Base-by-base conservation (phyloP, 2,888 invertebrate species). In the Itoplectis maculator region DNA sequence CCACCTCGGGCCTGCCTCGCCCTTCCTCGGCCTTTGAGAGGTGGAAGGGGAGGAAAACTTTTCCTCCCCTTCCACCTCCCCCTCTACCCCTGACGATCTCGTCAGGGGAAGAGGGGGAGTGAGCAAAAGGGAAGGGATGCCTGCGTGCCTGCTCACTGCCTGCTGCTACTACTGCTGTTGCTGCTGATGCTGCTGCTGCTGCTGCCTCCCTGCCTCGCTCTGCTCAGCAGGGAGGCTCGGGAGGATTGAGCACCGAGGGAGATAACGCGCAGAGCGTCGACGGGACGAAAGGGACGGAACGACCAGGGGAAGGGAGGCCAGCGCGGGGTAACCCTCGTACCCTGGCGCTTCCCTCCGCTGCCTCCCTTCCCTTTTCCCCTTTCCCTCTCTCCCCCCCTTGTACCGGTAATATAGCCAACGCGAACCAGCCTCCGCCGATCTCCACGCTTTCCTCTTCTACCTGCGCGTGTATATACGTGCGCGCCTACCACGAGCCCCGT, bases 1-100 rank as follows among this genome's bases (percentile, higher is more conserved):
- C 83, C 75, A 79, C 83, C 54, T 79, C 76, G 76, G 79, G 79
- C 84, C 70, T 80, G 84, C 85, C 83, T 87, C 78, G 81, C 49
- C 47, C 68, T 76, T 49, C 29, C 68, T 66, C 59, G n/a, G 9
- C 20, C 42, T 11, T 20, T 15, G 18, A 29, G 29, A 29, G 29
- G 29, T 3, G 29, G 29, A 29, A 29, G 29, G 5, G 29, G 29
- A 29, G 29, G 20, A 11, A 9, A n/a, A n/a, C n/a, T n/a, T n/a
- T n/a, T n/a, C n/a, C n/a, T n/a, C n/a, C n/a, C n/a, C n/a, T n/a
- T n/a, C n/a, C n/a, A n/a, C n/a, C n/a, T n/a, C n/a, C n/a, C n/a
- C n/a, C n/a, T n/a, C n/a, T n/a, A n/a, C n/a, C n/a, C n/a, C n/a
- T n/a, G n/a, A n/a, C n/a, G n/a, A n/a, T n/a, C n/a, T n/a, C n/a